A percentile compares a stretch with the other conserved stretches of the same genome.
Conservation (phyloP, 2,797 vertebrate species). For the Myiothlypis coronata region DNA sequence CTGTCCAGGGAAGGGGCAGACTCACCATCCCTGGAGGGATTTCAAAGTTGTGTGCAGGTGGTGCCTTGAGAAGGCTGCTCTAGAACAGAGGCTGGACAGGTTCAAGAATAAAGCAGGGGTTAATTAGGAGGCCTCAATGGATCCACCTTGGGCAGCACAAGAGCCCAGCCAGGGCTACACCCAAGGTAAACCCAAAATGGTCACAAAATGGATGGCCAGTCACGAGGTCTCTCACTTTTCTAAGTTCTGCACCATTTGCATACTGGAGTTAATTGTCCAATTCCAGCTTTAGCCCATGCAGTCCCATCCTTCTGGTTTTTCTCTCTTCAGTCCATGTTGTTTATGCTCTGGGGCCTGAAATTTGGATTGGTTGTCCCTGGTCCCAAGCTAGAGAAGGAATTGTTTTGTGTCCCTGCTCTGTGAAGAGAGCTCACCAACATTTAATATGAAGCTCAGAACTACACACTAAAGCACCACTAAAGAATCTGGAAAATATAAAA, state of each 20-base stretch:
- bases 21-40: not conserved
- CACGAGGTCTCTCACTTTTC: not conserved
- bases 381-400: not conserved
- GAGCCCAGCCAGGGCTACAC: not conserved
- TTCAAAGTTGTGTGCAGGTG: not conserved
- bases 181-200: not conserved
- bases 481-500: not conserved
- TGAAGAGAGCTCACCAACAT: not conserved
- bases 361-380: not conserved
- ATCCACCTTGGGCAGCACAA: not conserved
- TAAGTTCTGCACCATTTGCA: not conserved
- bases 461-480: not conserved
- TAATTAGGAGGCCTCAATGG: not conserved
- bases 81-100: not conserved
- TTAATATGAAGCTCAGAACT: not conserved
- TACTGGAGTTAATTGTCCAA: not conserved
- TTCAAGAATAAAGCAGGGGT: not conserved
- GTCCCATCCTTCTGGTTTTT: not conserved
- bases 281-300: not conserved
- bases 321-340: not conserved
- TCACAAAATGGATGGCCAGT: not conserved
- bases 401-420: not conserved
- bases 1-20: not conserved
- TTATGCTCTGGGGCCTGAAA: not conserved
- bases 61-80: not conserved